A percentile compares a stretch with the other conserved stretches of the same genome.
Evolutionary conservation across 2,797 vertebrate species (phyloP).

Genomic region (Sciaenops ocellatus): DNA sequence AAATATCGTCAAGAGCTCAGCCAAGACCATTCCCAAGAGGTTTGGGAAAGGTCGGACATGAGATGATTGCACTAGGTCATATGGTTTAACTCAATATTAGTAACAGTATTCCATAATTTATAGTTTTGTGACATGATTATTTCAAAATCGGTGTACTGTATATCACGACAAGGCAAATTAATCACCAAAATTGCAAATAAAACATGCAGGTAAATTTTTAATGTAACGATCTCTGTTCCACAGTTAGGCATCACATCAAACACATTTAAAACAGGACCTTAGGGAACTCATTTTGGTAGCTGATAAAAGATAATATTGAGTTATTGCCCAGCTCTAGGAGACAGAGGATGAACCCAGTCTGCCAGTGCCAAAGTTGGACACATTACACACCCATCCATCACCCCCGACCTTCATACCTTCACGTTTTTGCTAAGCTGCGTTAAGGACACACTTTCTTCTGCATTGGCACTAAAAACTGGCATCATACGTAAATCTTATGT

Average conservation of each 20-base stretch:
- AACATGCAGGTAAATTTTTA: background rate
- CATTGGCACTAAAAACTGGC: background rate
- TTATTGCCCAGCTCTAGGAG: background rate
- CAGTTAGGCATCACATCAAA: background rate
- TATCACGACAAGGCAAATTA: too few species aligned
- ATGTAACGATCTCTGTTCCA: background rate
- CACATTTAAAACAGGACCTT: background rate
- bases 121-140: too few species aligned
- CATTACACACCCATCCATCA: slow-evolving; percentile 26
- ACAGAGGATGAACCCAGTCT: background rate
- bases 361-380: slow-evolving; percentile 10
- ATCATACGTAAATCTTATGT: background rate
- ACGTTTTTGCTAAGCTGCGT: slow-evolving; percentile 1
- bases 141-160: too few species aligned
- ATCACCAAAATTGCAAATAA: background rate
- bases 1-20: too few species aligned
- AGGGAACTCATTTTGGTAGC: background rate
- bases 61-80: too few species aligned
- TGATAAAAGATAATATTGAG: slow-evolving; percentile 1
- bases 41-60: too few species aligned
- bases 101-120: background rate
- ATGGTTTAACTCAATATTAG: background rate
- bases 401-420: too few species aligned
- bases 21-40: too few species aligned
- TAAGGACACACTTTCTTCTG: background rate